These are phyloP conservation scores for Athalia circularis DNA, from an alignment of 2,888 invertebrate genomes.

Conservation along the genomic window DNA sequence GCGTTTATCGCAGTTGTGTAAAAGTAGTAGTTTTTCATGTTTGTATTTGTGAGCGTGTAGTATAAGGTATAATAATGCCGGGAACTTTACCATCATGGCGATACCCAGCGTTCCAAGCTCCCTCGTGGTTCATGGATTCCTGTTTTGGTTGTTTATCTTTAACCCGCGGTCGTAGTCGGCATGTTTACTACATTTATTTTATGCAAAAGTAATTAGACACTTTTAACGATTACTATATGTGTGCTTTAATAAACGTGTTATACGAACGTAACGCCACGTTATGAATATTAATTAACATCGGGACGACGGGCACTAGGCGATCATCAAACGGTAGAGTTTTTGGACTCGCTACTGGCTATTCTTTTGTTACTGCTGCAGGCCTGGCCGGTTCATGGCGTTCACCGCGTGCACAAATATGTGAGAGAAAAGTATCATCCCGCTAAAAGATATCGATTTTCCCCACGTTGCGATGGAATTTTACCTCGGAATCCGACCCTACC, in stretches of 20 bases:
- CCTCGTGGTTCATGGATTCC: conserved; percentile 63
- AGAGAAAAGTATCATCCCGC: conserved; percentile 22
- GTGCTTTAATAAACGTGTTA: conserved; percentile 22
- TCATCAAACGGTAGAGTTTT: conserved; percentile 60
- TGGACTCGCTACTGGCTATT: neutral
- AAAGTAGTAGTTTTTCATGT: neutral
- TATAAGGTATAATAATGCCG: neutral
- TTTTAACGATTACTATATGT: conserved; percentile 6
- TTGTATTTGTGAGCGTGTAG: neutral
- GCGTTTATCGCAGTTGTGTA: conserved; percentile 1
- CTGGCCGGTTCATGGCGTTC: too few relatives aligned
- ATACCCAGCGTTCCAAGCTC: conserved; percentile 21
- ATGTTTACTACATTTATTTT: conserved; percentile 43
- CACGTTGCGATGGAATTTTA: neutral
- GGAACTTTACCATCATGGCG: neutral
- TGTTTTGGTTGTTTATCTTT: conserved; percentile 68
- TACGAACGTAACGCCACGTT: conserved; percentile 22
- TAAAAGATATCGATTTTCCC: conserved; percentile 40
- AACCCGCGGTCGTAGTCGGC: conserved; percentile 48
- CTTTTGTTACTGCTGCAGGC: neutral
- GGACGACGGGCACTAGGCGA: conserved; percentile 67
- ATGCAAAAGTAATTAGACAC: conserved; percentile 44
- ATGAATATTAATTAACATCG: conserved; percentile 68
- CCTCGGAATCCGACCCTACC: neutral
- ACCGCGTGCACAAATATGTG: neutral